Evolutionary conservation across 2,888 invertebrate species (phyloP), one percentile per base, ranked within the genome.

Genomic region (Creontiades dilutus): DNA sequence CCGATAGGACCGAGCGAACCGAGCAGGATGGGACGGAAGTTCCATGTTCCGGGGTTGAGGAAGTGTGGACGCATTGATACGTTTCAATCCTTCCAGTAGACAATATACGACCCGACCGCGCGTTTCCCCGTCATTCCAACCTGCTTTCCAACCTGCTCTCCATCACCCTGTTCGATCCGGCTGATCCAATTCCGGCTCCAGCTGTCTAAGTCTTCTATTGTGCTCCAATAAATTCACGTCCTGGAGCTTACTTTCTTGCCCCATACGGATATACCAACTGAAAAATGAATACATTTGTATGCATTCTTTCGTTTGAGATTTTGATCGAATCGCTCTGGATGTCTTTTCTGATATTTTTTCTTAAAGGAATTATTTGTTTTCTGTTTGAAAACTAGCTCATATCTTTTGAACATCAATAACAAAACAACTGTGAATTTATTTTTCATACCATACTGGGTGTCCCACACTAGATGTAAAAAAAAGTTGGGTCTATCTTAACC

Each of bases 31-130:
- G 19, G n/a, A 4, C 19, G 27, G 68, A 23, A 68, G 68, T 68
- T 19, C 68, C 68, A 23, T 27, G 68, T 68, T 68, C 78, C 78
- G 78, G 78, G 46, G 16, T 78, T 16, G 78, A 47, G 78, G 46
- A 78, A 78, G 78, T 78, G 78, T 78, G 78, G 78, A 78, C 78
- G 47, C 78, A 78, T 78, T 46, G 78, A 78, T 78, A 78, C 78
- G 78, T 78, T 78, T 78, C 78, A 78, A 78, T 78, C 78, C 78
- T 78, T 47, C 78, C 16, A 46, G 78, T 46, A 78, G 78, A 78
- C 78, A 78, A 78, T 78, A 78, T 78, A 78, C 46, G 47, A 78
- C 78, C 78, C 78, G 28, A 78, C 78, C 78, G 78, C 78, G 68
- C 23, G 68, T 68, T 68, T 68, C 68, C 27, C 68, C 27, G 68